These are phyloP conservation scores for Tachysurus vachellii DNA, from an alignment of 2,113 vertebrate species.

Conservation along the genomic window DNA sequence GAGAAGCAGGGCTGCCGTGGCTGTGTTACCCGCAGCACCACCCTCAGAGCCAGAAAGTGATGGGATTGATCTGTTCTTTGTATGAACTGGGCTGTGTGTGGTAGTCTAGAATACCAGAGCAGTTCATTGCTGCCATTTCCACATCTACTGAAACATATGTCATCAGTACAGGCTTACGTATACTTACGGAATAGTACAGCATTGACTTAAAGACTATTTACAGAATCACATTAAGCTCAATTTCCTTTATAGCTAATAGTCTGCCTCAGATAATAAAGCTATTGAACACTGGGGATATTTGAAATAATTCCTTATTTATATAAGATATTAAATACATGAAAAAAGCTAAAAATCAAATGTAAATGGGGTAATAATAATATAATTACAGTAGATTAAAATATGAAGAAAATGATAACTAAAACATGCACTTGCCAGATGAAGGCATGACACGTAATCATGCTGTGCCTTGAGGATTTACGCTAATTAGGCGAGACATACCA, in stretches of 20 bases:
- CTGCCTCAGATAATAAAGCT: background rate
- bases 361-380: background rate
- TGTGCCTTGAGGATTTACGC: constrained; percentile 8
- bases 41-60: background rate
- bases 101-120: background rate
- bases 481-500: constrained; percentile 33
- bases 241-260: background rate
- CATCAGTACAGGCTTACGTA: background rate
- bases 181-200: background rate
- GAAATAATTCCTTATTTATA: background rate
- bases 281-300: background rate
- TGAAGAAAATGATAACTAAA: background rate
- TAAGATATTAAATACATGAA: background rate
- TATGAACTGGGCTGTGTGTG: background rate
- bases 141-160: background rate
- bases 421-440: constrained; percentile 4
- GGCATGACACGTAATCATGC: constrained; percentile 1
- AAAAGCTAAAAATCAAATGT: background rate
- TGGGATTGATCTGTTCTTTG: background rate
- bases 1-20: constrained; percentile 3
- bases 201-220: background rate
- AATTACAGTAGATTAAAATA: background rate
- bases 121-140: background rate
- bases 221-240: background rate
- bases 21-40: background rate